Evolutionary conservation across 1,140 invertebrate species (phyloP).

Genomic region (Littorina saxatilis): DNA sequence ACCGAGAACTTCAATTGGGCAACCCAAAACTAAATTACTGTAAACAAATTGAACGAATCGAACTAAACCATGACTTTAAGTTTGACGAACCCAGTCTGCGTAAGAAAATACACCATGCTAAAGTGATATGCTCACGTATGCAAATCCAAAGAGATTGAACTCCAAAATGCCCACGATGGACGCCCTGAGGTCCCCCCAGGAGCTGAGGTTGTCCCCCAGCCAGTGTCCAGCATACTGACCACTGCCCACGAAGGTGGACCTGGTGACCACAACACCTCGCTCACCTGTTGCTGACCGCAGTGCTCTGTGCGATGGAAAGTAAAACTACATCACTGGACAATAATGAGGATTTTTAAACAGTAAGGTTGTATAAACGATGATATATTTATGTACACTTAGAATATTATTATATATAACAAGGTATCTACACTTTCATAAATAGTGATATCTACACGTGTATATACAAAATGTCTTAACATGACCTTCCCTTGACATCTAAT

Average conservation of each 20-base stretch:
- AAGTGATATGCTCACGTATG: not conserved
- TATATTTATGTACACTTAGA: too few species aligned
- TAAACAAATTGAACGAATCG: not conserved
- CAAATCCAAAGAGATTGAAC: slow-evolving; percentile 75
- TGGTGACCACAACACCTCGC: slow-evolving; percentile 88
- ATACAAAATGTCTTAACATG: too few species aligned
- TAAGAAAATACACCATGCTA: not conserved
- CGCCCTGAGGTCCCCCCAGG: slow-evolving; percentile 56
- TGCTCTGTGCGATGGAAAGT: slow-evolving; percentile 50
- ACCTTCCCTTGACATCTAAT: too few species aligned
- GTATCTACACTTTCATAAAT: too few species aligned
- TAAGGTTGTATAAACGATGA: too few species aligned
- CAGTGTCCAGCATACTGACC: slow-evolving; percentile 91
- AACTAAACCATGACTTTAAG: not conserved
- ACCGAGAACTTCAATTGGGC: too few species aligned
- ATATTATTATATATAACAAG: too few species aligned
- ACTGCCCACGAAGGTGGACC: slow-evolving; percentile 88
- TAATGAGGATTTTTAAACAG: too few species aligned
- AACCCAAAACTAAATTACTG: too few species aligned
- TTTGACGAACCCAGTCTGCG: not conserved
- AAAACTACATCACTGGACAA: not conserved
- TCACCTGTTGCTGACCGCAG: slow-evolving; percentile 67
- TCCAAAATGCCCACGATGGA: slow-evolving; percentile 70
- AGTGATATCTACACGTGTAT: too few species aligned
- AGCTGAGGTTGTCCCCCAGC: slow-evolving; percentile 81